Base-by-base conservation (phyloP, 2,113 vertebrate genomes). In the Cyprinodon variegatus region DNA sequence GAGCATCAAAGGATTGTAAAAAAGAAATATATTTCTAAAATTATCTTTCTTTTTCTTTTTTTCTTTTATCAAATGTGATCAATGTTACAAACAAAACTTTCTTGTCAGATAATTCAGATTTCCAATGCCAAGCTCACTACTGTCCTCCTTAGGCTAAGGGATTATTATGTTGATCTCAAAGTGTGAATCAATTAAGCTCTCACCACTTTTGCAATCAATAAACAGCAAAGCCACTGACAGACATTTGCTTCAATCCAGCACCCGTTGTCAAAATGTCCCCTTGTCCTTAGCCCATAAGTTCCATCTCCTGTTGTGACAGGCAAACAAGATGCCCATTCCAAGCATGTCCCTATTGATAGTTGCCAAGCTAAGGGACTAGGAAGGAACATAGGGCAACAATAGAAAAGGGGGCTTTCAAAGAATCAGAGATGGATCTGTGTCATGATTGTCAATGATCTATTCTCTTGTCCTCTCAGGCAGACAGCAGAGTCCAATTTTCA, bases 171-270 rank as follows among this genome's bases (percentile, higher is more conserved):
- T 89, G 92, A 93, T 94, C 91, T 92, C 75, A 70, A 90, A 91
- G 82, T 93, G 90, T 86, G 88, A 93, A 94, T 94, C 91, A 94
- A 93, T 94, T 93, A 93, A 91, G 87, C 92, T 90, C 89, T 93
- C 85, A 83, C 78, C 81, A 82, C 83, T 91, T 92, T 86, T 86
- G 46, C 82, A 89, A 92, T 94, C 93, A 84, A 94, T 94, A 92
- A 90, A 92, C 88, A 93, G 85, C 83, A 90, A 90, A 92, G 91
- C 87, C 86, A 87, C 88, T 68, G 79, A 86, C 86, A 67, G 72
- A 69, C 79, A 76, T 84, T 83, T 14, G 37, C 83, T 80, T 83
- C 82, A 83, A 77, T 86, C 82, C 74, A 40, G 73, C 72, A 79
- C 60, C 79, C 67, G 63, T 89, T 92, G 84, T 89, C 83, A 91